phyloP scores from a whole-genome alignment of 2,797 vertebrate genomes.

The Malurus leucopterus region DNA sequence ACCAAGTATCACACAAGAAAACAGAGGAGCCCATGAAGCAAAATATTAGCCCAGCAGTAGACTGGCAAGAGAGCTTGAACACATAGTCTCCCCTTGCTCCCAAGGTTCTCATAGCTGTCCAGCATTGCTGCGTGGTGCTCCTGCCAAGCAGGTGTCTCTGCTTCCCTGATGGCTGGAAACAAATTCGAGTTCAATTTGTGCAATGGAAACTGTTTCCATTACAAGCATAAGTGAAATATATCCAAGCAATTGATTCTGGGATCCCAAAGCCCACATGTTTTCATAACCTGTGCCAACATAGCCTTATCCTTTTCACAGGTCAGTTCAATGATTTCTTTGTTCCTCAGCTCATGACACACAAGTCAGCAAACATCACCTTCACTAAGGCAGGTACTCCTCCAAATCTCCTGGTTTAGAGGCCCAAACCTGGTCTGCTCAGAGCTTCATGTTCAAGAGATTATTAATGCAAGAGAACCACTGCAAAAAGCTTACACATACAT shows the following conservation, averaged over 20 bases:
- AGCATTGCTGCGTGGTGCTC: neutral
- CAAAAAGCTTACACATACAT: neutral
- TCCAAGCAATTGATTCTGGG: neutral
- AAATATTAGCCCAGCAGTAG: neutral
- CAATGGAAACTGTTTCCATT: constrained; percentile 34
- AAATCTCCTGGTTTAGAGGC: neutral
- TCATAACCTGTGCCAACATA: neutral
- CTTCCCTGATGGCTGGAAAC: neutral
- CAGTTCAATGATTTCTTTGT: constrained; percentile 33
- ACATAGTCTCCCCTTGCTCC: neutral
- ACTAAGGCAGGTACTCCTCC: neutral
- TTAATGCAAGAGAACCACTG: neutral
- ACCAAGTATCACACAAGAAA: neutral
- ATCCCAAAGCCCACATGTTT: neutral
- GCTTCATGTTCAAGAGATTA: neutral
- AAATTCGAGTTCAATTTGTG: neutral
- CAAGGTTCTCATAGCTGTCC: constrained; percentile 6
- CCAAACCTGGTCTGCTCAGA: neutral
- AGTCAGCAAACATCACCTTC: neutral
- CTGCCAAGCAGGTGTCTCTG: constrained; percentile 42
- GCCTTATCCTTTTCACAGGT: neutral
- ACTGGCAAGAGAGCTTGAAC: neutral
- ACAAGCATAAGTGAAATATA: neutral
- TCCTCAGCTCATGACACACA: neutral
- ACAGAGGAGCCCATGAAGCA: neutral